Conservation (phyloP, 1,140 invertebrate genomes). For the Cryptotermes secundus region DNA sequence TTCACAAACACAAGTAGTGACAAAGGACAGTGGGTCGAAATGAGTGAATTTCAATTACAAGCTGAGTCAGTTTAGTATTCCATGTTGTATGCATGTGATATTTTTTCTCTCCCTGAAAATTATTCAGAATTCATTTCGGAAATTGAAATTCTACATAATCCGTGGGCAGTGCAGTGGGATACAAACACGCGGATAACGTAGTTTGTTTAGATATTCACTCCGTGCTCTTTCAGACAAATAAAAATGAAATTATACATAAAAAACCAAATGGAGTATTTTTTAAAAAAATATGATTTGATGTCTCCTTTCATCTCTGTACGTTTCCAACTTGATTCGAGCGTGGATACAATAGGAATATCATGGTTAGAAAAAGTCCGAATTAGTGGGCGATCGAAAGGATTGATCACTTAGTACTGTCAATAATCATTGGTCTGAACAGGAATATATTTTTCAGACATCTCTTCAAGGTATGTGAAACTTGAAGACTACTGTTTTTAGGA, state of each 20-base stretch:
- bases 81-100: background rate
- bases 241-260: background rate
- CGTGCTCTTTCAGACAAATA: background rate
- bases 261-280: too few relatives aligned
- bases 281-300: too few relatives aligned
- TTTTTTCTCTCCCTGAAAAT: background rate
- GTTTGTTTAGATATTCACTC: background rate
- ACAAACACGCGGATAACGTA: background rate
- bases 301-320: too few relatives aligned
- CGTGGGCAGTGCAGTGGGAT: background rate
- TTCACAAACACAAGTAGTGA: background rate
- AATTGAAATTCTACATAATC: conserved; percentile 9
- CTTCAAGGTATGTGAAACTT: too few relatives aligned
- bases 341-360: too few relatives aligned
- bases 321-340: too few relatives aligned
- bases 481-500: too few relatives aligned
- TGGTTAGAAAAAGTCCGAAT: too few relatives aligned
- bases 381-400: too few relatives aligned
- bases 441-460: too few relatives aligned
- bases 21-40: background rate
- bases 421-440: too few relatives aligned
- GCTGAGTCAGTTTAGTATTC: background rate
- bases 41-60: background rate
- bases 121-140: conserved; percentile 13
- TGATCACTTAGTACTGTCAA: too few relatives aligned